Evolutionary conservation across 1,140 invertebrate genomes (phyloP).

Genomic region (Helicorthomorpha holstii): DNA sequence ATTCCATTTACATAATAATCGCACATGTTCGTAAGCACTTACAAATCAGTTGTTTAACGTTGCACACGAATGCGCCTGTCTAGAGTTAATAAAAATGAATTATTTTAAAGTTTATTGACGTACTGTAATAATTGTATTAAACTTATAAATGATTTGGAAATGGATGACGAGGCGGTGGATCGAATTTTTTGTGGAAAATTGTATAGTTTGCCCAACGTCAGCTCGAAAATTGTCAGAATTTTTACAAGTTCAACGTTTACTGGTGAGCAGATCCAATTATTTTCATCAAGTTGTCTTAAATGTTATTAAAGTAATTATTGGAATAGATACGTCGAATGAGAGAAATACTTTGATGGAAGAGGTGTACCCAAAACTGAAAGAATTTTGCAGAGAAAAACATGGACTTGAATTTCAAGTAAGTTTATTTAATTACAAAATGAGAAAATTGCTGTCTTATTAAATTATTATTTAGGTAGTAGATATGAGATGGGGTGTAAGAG

Average conservation of each 20-base stretch:
- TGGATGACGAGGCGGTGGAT: conserved; percentile 80
- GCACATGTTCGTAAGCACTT: too few relatives aligned
- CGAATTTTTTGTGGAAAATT: conserved; percentile 77
- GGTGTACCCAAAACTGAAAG: conserved; percentile 91
- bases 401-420: conserved; percentile 94
- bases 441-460: conserved; percentile 5
- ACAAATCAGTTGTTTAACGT: too few relatives aligned
- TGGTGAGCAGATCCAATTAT: conserved; percentile 37
- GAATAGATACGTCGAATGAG: conserved; percentile 94
- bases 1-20: too few relatives aligned
- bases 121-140: too few relatives aligned
- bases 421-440: conserved; percentile 5
- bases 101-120: too few relatives aligned
- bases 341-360: conserved; percentile 96
- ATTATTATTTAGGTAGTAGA: conserved; percentile 63
- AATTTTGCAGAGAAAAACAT: conserved; percentile 91
- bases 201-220: conserved; percentile 76
- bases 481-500: conserved; percentile 85
- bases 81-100: too few relatives aligned
- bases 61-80: too few relatives aligned
- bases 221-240: conserved; percentile 94
- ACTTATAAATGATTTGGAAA: conserved; percentile 24
- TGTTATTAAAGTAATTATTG: conserved; percentile 13
- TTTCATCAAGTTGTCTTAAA: neutral
- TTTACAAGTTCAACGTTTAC: conserved; percentile 98